These are phyloP conservation scores for Patella pellucida DNA, from an alignment of 2,888 invertebrate genomes.

Conservation along the genomic window DNA sequence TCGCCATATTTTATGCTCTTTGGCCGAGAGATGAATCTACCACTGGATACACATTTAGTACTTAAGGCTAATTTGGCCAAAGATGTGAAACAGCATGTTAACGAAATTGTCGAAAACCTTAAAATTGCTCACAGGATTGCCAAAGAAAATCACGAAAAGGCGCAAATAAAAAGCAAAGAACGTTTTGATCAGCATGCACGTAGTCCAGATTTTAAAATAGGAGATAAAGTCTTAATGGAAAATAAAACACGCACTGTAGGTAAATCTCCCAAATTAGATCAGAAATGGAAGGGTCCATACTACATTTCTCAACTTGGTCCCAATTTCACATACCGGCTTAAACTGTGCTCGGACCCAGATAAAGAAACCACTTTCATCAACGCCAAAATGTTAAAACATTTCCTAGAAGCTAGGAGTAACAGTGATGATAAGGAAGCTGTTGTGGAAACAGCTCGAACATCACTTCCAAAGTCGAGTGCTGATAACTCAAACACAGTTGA, in stretches of 20 bases:
- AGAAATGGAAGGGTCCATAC: constrained; percentile 18
- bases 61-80: constrained; percentile 7
- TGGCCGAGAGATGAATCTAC: constrained; percentile 17
- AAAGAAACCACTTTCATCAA: constrained; percentile 27
- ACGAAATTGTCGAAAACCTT: constrained; percentile 12
- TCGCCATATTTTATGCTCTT: constrained; percentile 22
- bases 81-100: not conserved
- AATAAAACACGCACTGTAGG: constrained; percentile 22
- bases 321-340: constrained; percentile 24
- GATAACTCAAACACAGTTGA: not conserved
- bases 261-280: constrained; percentile 26
- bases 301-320: constrained; percentile 25
- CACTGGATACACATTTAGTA: constrained; percentile 1
- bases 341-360: not conserved
- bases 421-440: not conserved
- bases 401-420: not conserved
- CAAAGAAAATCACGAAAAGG: not conserved
- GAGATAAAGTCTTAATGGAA: constrained; percentile 15
- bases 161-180: constrained; percentile 13
- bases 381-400: constrained; percentile 23
- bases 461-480: not conserved
- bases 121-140: constrained; percentile 17
- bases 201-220: constrained; percentile 10
- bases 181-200: constrained; percentile 14
- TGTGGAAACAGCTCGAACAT: not conserved